Conservation (phyloP, 2,797 vertebrate genomes). For the Thamnophis elegans region DNA sequence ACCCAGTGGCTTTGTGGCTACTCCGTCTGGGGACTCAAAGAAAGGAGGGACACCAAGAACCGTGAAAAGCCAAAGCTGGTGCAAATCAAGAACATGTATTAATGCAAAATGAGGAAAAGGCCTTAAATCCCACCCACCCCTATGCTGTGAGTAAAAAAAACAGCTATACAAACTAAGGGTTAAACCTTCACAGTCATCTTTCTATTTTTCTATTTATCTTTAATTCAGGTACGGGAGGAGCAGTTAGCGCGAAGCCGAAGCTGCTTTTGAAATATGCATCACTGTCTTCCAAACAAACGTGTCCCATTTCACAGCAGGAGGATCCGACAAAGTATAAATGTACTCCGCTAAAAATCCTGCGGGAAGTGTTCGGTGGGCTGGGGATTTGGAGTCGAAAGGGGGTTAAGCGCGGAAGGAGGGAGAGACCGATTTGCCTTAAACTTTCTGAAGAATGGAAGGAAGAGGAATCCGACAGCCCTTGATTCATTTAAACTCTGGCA, state of each 20-base stretch:
- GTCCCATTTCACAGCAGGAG: neutral
- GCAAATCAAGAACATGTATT: neutral
- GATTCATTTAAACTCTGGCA: conserved; percentile 71
- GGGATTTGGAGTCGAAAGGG: conserved; percentile 9
- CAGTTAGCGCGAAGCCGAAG: neutral
- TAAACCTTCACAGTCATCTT: neutral
- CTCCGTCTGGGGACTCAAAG: neutral
- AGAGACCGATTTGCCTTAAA: conserved; percentile 39
- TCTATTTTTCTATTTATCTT: neutral
- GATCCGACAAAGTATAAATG: neutral
- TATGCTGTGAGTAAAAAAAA: neutral
- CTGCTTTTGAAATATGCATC: neutral
- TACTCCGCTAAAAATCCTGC: conserved; percentile 17
- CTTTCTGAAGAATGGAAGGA: conserved; percentile 53
- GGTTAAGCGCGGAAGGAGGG: accelerated
- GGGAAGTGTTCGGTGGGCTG: conserved; percentile 39
- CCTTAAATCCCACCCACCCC: neutral
- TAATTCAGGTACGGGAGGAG: neutral
- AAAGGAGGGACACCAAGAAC: neutral
- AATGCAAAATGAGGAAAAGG: neutral
- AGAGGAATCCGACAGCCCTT: conserved; percentile 65
- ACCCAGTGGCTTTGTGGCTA: neutral
- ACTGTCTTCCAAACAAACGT: neutral
- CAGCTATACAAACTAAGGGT: neutral
- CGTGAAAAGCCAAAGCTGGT: neutral